Percentiles rank a stretch among this genome's conserved stretches.
These are phyloP conservation scores for Sinotaia quadrata DNA, from an alignment of 2,888 invertebrate genomes.

Conservation along the genomic window DNA sequence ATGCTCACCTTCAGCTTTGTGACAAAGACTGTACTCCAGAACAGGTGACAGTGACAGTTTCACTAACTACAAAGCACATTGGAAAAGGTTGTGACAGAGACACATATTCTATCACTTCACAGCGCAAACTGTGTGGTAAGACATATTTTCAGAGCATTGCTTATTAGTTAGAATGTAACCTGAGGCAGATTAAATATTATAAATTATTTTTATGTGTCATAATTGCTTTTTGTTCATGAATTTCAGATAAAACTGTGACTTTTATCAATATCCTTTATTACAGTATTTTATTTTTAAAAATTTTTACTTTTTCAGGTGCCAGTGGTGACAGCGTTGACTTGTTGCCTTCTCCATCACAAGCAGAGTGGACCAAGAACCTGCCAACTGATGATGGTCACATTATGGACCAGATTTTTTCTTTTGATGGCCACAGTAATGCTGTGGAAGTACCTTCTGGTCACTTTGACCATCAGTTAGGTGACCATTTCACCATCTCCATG, in stretches of 20 bases:
- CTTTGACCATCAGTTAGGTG: conserved; percentile 83
- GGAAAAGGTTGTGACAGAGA: conserved; percentile 97
- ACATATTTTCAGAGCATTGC: neutral
- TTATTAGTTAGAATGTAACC: neutral
- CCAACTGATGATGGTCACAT: conserved; percentile 87
- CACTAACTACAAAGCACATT: conserved; percentile 86
- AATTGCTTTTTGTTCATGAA: too few relatives aligned
- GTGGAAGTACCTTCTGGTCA: conserved; percentile 75
- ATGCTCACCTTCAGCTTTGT: conserved; percentile 76
- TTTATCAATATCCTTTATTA: neutral
- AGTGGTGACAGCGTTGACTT: conserved; percentile 88
- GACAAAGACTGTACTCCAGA: conserved; percentile 73
- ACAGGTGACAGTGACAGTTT: conserved; percentile 75
- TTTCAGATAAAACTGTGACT: neutral
- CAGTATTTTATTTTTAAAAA: too few relatives aligned
- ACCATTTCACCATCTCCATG: conserved; percentile 90
- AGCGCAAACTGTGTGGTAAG: conserved; percentile 85
- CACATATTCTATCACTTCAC: conserved; percentile 88
- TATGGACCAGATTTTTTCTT: conserved; percentile 93
- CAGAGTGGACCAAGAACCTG: conserved; percentile 84
- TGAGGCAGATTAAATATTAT: too few relatives aligned
- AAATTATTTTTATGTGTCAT: too few relatives aligned
- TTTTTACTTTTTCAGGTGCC: conserved; percentile 81
- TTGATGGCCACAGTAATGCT: conserved; percentile 92
- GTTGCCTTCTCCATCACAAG: conserved; percentile 85